Base-by-base conservation (phyloP, 2,888 invertebrate species). In the Callyntrura guangdongensis region DNA sequence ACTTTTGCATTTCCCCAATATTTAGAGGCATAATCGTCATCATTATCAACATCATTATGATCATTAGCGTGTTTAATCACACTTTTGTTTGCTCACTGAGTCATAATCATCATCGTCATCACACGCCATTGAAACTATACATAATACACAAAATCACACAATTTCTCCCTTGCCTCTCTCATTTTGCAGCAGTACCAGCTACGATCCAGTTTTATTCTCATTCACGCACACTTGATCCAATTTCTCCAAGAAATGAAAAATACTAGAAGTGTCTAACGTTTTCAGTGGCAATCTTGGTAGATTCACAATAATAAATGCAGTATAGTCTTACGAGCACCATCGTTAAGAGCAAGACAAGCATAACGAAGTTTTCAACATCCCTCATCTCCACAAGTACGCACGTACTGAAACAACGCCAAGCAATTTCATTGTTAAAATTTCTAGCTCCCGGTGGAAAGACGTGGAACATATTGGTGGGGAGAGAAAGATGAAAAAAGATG, bases 61-160 rank as follows among this genome's bases (percentile, higher is more conserved):
- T 14, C 74, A 74, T 49, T 74, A 74, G 49, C 12, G 49, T 74
- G 49, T 74, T 74, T 74, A 74, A 74, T 74, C 74, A 74, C 74
- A 49, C 49, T 47, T n/a, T 74, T 74, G 74, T 49, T 74, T 12
- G 22, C 8, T 49, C 22, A 74, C 47, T 74, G 74, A 74, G 74
- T 14, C 74, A 22, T 74, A 17, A 74, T 74, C 49, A 20, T 69
- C 45, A 45, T 69, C 45, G 11, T 17, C 11, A 17, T 45, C 69
- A 69, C 1, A 36, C 36, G 6, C 36, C 27, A 69, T 64, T 14
- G 25, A 25, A 27, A 53, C 53, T 53, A 14, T 53, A 14, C 53
- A 14, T 53, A 53, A 53, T 11, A 61, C 17, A 17, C 25, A 25
- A 0, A 67, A 8, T 27, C 36, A 36, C 36, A 36, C 36, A 36